phyloP scores from a whole-genome alignment of 2,113 vertebrate genomes.

The Carollia perspicillata region DNA sequence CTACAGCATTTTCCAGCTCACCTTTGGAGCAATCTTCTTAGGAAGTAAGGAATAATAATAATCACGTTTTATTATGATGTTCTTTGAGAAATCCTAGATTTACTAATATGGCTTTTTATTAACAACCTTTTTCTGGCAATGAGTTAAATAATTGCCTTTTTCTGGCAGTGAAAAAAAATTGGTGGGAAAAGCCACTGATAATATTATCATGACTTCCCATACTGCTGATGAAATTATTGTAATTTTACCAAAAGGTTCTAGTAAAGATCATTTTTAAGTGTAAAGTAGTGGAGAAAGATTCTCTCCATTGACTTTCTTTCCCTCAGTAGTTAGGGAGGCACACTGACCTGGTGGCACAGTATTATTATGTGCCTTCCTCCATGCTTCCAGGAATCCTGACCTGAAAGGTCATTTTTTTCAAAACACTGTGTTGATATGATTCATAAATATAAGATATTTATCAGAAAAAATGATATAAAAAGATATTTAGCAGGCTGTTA shows the following conservation, averaged over 20 bases:
- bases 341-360: neutral
- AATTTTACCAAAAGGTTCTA: neutral
- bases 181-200: neutral
- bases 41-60: constrained; percentile 81
- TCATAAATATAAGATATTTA: neutral
- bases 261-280: neutral
- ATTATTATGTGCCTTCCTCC: neutral
- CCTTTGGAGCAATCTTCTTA: constrained; percentile 78
- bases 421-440: neutral
- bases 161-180: neutral
- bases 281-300: neutral
- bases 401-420: neutral
- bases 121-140: neutral
- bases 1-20: constrained; percentile 95
- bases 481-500: neutral
- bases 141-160: neutral
- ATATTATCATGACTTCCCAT: neutral
- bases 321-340: neutral
- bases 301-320: neutral
- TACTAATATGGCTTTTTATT: neutral
- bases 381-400: neutral
- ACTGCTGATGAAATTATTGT: neutral
- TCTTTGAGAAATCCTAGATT: neutral
- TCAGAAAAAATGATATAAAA: neutral
- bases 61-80: rapidly evolving